Evolutionary conservation across 2,113 vertebrate species (phyloP).

Genomic region (Narcine bancroftii): DNA sequence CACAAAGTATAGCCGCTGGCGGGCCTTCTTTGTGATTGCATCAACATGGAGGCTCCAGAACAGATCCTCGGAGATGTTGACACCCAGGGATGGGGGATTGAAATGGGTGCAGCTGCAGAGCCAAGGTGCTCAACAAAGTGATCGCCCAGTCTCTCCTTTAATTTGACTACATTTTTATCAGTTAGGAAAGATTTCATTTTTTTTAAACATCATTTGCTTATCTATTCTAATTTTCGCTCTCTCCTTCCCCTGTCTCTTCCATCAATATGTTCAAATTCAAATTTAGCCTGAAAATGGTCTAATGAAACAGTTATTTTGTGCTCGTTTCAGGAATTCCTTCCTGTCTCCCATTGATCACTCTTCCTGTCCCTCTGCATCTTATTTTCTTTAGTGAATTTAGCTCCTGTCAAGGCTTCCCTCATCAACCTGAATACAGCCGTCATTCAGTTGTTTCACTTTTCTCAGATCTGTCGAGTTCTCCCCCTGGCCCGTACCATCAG

Average conservation of each 20-base stretch:
- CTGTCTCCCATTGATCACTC: background rate
- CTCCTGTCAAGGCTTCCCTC: background rate
- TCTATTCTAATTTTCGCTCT: background rate
- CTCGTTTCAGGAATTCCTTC: background rate
- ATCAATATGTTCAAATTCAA: too few relatives aligned
- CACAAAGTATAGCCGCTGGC: too few relatives aligned
- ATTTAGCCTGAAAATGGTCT: background rate
- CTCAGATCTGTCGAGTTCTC: constrained; percentile 87
- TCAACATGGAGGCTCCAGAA: too few relatives aligned
- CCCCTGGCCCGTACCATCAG: constrained; percentile 88
- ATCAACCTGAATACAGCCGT: background rate
- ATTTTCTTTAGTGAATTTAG: background rate
- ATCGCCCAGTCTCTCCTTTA: too few relatives aligned
- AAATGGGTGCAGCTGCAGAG: too few relatives aligned
- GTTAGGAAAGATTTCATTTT: background rate
- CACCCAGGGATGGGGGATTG: too few relatives aligned
- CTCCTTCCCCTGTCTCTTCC: background rate
- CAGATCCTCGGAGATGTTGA: too few relatives aligned
- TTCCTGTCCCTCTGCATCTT: too few relatives aligned
- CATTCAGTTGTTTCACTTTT: background rate
- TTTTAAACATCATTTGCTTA: background rate
- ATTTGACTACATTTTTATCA: background rate
- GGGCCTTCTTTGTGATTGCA: too few relatives aligned
- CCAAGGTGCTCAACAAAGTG: too few relatives aligned
- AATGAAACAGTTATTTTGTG: too few relatives aligned